Base-by-base conservation (phyloP, 1,140 invertebrate genomes). In the Drosophila nebulosa region DNA sequence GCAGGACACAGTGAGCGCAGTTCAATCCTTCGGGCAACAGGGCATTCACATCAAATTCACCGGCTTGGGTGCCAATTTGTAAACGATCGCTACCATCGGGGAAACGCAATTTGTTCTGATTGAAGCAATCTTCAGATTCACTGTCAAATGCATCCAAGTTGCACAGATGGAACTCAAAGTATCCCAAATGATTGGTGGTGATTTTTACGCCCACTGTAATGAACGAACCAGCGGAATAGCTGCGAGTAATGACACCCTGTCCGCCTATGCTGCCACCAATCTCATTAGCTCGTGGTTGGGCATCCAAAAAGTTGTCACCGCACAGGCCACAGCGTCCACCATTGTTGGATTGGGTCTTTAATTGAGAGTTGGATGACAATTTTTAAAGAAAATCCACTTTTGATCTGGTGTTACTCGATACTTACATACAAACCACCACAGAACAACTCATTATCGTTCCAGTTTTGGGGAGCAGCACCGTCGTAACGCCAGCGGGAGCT, bases 401-500 rank as follows among this genome's bases (percentile, higher is more conserved):
- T 24, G 0, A 18, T 35, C 39, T 30, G 27, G 4, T 56, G 12
- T 21, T 10, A 55, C 36, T n/a, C 10, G 12, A 5, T 4, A 84
- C 91, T 92, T 90, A 95, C 94, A 58, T 75, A 69, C 59, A 92
- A 91, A 61, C 95, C 95, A 26, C 95, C 95, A 84, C 95, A 96
- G 86, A 92, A 95, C 30, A 94, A 92, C 57, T 93, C 92, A 74
- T 95, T 95, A 77, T 96, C 95, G 52, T 94, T 90, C 36, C 93
- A 95, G 89, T 96, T 95, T 1, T 69, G 62, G 0, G 93, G 93
- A 1, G 94, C 94, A 1, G 91, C 75, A 46, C 92, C 91, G 27
- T 94, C 93, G 56, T 92, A 92, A 58, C 95, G 93, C 95, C 95
- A 96, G 30, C 95, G 92, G 22, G 94, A 93, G 64, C 94, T 93